Base-by-base conservation (phyloP, 2,797 vertebrate species). In the Acanthis flammea region DNA sequence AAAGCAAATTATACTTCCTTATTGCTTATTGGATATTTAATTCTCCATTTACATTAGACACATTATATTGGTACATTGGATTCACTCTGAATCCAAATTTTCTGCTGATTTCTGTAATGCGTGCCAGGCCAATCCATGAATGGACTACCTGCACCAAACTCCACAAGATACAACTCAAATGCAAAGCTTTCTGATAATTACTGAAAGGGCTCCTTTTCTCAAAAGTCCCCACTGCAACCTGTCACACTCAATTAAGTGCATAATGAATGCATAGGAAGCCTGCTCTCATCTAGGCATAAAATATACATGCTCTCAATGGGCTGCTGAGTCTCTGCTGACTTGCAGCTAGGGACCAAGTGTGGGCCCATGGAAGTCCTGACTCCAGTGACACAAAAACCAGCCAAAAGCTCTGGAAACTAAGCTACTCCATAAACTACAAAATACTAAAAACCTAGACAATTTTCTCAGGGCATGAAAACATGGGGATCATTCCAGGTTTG, bases 331-430 rank as follows among this genome's bases (percentile, higher is more conserved):
- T 90, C 86, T 78, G 53, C 12, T 79, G 88, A 47, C 45, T 77
- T 76, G 48, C 31, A 87, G 45, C 63, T 41, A 37, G 25, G 55
- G 41, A 87, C 13, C 50, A 85, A 76, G 19, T 28, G 74, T 63
- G 60, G 28, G n/a, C 35, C 42, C 53, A 47, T 4, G 35, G 55
- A n/a, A 63, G 37, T 41, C n/a, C 28, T 0, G 0, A 42, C 37
- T 67, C 33, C 45, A 73, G 61, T 3, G 7, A 35, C 51, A 87
- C 25, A 86, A 58, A 82, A 93, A 82, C 5, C 60, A 85, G 18
- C 14, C 50, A 53, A n/a, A 14, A 55, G 14, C 53, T 53, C 54
- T 55, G n/a, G 17, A 94, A 92, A 82, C 3, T 15, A 70, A 86
- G 41, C 22, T 66, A 23, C 3, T 10, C n/a, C 28, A 8, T 16